Evolutionary conservation across 2,113 vertebrate species (phyloP), one percentile per base, ranked within the genome.

Genomic region (Neolamprologus longior): DNA sequence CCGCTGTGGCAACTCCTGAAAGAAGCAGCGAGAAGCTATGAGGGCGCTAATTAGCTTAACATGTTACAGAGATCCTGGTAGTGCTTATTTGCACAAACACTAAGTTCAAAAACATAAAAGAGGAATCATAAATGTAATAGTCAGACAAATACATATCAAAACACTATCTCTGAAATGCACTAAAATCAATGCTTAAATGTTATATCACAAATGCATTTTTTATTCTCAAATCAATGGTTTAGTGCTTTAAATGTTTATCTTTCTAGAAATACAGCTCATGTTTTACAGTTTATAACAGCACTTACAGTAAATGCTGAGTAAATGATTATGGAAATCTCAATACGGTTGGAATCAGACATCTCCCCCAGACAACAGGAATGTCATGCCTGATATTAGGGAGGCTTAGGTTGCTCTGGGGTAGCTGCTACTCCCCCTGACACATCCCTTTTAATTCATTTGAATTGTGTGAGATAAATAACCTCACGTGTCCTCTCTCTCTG

Each of bases 41-140:
- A 66, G 17, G 31, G 0, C 0, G 17, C 33, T 66, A 66, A 21
- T 37, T 66, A 37, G 33, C 10, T 37, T 66, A 66, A 66, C 61
- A 7, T 21, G 33, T 37, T 37, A 37, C 0, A 0, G 33, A 37
- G 33, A 66, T 37, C 33, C 61, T 66, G 31, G 31, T 66, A 37
- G 61, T 66, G 3, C 61, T n/a, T 2, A 5, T 66, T 66, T 37
- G 10, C 33, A 37, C 61, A 66, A n/a, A 37, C 33, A 66, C 61
- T 0, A 66, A 66, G 61, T 66, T 66, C 31, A 66, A 66, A 66
- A 66, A 37, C 31, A 37, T 37, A 66, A 37, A 66, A 66, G 61
- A 66, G 61, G 61, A 66, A 1, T 66, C 19, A 66, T 37, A 66
- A n/a, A 66, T 66, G 33, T 37, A 7, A n/a, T 37, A 37, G 61